Base-by-base conservation (phyloP, 2,888 invertebrate species). In the Brenthis hecate region DNA sequence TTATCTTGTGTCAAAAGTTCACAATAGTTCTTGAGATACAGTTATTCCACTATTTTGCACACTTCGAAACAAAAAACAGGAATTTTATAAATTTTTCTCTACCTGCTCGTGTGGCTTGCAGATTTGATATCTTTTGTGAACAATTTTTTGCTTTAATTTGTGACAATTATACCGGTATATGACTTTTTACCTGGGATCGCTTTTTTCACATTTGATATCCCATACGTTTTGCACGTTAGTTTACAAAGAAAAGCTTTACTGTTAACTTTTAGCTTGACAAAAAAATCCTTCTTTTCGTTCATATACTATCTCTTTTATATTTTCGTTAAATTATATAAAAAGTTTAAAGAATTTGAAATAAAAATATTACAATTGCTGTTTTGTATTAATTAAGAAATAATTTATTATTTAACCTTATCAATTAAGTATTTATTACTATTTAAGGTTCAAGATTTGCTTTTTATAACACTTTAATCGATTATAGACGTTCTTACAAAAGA, bases 41-140 rank as follows among this genome's bases (percentile, higher is more conserved):
- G 92, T 92, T 92, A 92, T 85, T 79, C 82, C 75, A 73, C 81
- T 85, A 83, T 78, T 92, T 92, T 90, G 92, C 92, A 91, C 91
- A 91, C 89, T 82, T 86, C 86, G 73, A 70, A 73, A 77, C 76
- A 85, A 87, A 91, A 89, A 87, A 77, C 73, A 68, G 69, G 74
- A 73, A 81, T 87, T 84, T 87, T 87, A 87, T 87, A 86, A 87
- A 83, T 77, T 76, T 81, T 80, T 81, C 76, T 84, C 88, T 92
- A 92, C 92, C 92, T 92, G 92, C 91, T 89, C 92, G 92, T 92
- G 92, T 92, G 92, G 91, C 92, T 92, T 92, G 92, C 92, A 91
- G 91, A 89, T 92, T 91, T 91, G 92, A 92, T 92, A 91, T 85
- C 91, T 87, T 89, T 92, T 91, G 91, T 91, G 83, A 80, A 80